These are phyloP conservation scores for Heteromurus nitidus DNA, from an alignment of 2,888 invertebrate genomes.

Conservation along the genomic window DNA sequence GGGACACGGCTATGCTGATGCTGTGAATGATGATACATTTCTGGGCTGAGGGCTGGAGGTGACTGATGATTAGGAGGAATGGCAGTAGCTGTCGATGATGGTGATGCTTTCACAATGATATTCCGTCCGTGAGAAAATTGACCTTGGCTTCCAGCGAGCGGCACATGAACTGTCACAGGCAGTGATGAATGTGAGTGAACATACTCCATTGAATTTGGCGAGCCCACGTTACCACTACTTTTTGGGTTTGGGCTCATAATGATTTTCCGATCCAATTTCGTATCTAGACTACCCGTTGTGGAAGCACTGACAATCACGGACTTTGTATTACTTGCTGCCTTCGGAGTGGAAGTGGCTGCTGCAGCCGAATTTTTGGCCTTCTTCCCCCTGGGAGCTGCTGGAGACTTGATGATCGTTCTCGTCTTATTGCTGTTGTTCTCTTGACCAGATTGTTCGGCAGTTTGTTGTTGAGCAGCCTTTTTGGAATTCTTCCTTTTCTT, in stretches of 20 bases:
- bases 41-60: slow-evolving; percentile 66
- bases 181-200: slow-evolving; percentile 65
- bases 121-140: slow-evolving; percentile 68
- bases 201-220: slow-evolving; percentile 59
- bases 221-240: slow-evolving; percentile 36
- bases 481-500: slow-evolving; percentile 58
- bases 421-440: slow-evolving; percentile 25
- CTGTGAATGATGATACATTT: slow-evolving; percentile 59
- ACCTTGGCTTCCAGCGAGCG: slow-evolving; percentile 64
- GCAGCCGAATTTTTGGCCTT: slow-evolving; percentile 36
- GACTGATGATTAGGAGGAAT: slow-evolving; percentile 61
- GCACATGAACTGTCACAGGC: slow-evolving; percentile 71
- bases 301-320: slow-evolving; percentile 72
- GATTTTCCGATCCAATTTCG: slow-evolving; percentile 67
- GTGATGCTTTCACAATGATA: slow-evolving; percentile 71
- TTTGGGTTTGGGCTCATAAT: slow-evolving; percentile 72
- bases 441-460: slow-evolving; percentile 20
- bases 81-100: slow-evolving; percentile 40
- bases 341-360: slow-evolving; percentile 21
- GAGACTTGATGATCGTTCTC: slow-evolving; percentile 54
- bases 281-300: slow-evolving; percentile 43
- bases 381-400: slow-evolving; percentile 52
- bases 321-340: slow-evolving; percentile 57
- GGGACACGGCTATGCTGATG: slow-evolving; percentile 49
- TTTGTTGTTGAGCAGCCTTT: slow-evolving; percentile 21